Base-by-base conservation (phyloP, 2,888 invertebrate genomes). In the Serrognathus titanus region DNA sequence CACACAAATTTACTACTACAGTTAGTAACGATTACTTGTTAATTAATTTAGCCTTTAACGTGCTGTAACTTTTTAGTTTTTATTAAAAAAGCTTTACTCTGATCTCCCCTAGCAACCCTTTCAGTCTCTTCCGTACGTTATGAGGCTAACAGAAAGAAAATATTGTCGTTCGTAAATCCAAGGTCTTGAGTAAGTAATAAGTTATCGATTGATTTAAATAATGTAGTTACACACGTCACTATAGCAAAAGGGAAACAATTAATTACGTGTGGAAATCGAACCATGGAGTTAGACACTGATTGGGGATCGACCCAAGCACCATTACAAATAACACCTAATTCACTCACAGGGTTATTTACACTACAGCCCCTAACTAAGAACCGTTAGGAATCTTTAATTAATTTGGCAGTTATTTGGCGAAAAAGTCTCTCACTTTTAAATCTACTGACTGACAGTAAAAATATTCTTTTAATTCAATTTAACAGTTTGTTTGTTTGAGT, bases 361-460 rank as follows among this genome's bases (percentile, higher is more conserved):
- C 37, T 20, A 35, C n/a, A 43, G 43, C 31, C 37, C n/a, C 39
- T 41, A 40, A 20, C 47, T 48, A 53, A 20, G 35, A 51, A 31
- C 24, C 47, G 37, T 35, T 36, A 37, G 35, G 46, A 48, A 31
- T 43, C 40, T 53, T 64, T 61, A 66, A 64, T 64, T 59, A 64
- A 65, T 66, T 59, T 67, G 68, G 68, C 69, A 69, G 68, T 69
- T 64, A 65, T 57, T 62, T 62, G 59, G 63, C 63, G 63, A 51
- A 46, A 62, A 64, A 59, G 58, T 36, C 36, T 37, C 12, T 48
- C 31, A 16, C 13, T 35, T 51, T 43, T 16, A 50, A 24, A 31
- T 31, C 24, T 31, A 31, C 24, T 31, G 24, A 31, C 35, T 40
- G 41, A 45, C 53, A 43, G 47, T 11, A 53, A 53, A 56, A 38